Evolutionary conservation across 2,797 vertebrate genomes (phyloP).

Genomic region (Syngnathus rostellatus): DNA sequence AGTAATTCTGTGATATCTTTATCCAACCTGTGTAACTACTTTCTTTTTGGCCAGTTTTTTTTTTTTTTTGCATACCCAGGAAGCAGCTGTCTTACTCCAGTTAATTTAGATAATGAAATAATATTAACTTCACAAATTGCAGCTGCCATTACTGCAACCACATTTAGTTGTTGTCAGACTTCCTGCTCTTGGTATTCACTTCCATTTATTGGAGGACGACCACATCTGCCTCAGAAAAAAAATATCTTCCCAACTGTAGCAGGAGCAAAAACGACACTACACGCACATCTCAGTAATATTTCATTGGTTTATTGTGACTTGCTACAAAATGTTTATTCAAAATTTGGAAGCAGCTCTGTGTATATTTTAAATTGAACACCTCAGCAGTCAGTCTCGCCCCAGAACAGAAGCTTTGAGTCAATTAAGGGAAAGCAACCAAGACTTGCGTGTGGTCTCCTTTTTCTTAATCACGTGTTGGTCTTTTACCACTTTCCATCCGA

Average conservation of each 20-base stretch:
- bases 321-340: not conserved
- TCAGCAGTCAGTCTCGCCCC: slow-evolving; percentile 14
- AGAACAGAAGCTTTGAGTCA: slow-evolving; percentile 58
- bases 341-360: not conserved
- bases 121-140: not conserved
- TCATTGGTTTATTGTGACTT: not conserved
- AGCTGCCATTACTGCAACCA: not conserved
- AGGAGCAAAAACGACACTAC: not conserved
- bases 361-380: not conserved
- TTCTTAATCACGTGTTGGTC: slow-evolving; percentile 27
- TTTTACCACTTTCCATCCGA: slow-evolving; percentile 45
- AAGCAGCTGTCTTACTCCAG: not conserved
- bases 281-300: not conserved
- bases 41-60: not conserved
- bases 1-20: slow-evolving; percentile 3
- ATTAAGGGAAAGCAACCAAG: slow-evolving; percentile 25
- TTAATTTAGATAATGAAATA: not conserved
- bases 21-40: not conserved
- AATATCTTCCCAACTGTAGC: not conserved
- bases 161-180: not conserved
- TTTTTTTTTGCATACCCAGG: not conserved
- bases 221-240: not conserved
- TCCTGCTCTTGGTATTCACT: not conserved
- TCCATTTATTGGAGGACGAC: not conserved
- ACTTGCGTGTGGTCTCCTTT: slow-evolving; percentile 9